A percentile compares a stretch with the other conserved stretches of the same genome.
Evolutionary conservation across 2,888 invertebrate species (phyloP).

Genomic region (Phyllotreta striolata): DNA sequence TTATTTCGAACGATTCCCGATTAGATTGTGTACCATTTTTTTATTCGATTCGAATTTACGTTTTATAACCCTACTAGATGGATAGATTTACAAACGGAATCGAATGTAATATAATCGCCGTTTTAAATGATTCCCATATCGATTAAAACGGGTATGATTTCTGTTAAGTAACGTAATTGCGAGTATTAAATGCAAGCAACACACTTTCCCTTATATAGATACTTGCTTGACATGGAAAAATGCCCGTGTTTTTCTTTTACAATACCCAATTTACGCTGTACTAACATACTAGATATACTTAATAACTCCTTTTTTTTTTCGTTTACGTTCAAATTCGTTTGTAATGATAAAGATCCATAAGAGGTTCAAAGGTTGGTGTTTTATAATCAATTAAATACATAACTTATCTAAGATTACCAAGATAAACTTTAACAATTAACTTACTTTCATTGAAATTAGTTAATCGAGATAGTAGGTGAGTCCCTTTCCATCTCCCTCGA

Average conservation of each 20-base stretch:
- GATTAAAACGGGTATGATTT: conserved; percentile 15
- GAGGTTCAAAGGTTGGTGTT: conserved; percentile 14
- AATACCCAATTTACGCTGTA: background rate
- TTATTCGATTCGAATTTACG: background rate
- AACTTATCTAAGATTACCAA: background rate
- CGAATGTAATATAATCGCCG: background rate
- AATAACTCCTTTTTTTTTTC: no score
- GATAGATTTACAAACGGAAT: conserved; percentile 10
- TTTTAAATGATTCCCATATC: conserved; percentile 6
- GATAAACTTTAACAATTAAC: no score
- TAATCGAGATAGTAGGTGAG: no score
- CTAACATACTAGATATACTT: background rate
- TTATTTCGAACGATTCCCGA: no score
- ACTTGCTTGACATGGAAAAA: conserved; percentile 30
- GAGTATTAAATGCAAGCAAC: conserved; percentile 19
- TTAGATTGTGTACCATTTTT: background rate
- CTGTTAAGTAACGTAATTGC: conserved; percentile 25
- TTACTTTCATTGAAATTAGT: no score
- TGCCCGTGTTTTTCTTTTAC: no score
- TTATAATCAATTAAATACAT: background rate
- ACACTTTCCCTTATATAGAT: conserved; percentile 31
- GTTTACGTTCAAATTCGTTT: background rate
- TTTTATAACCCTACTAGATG: conserved; percentile 18
- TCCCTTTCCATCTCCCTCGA: no score
- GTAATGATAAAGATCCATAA: conserved; percentile 15